Conservation (phyloP, 92 coral and sea anemone species). For the Palythoa grandis region DNA sequence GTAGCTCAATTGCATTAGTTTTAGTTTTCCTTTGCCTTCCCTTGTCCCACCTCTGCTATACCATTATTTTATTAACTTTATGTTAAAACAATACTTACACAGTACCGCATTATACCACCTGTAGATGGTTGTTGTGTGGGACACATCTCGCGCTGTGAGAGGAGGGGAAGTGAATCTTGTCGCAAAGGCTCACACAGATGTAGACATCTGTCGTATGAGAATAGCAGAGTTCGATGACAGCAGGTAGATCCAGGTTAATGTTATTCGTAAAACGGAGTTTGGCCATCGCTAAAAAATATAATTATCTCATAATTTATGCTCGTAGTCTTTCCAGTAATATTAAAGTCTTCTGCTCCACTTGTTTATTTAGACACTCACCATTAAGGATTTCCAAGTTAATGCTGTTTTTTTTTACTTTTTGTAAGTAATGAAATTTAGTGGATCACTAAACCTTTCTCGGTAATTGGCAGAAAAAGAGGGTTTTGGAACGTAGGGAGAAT, state of each 20-base stretch:
- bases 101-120: neutral
- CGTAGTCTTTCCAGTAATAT: no score
- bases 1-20: no score
- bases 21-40: no score
- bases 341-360: neutral
- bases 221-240: constrained; percentile 98
- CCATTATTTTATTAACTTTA: neutral
- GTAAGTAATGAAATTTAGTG: neutral
- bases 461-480: neutral
- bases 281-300: neutral
- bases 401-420: neutral
- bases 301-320: neutral
- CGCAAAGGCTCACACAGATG: constrained; percentile 98
- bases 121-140: constrained; percentile 97
- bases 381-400: neutral
- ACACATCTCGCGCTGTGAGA: constrained; percentile 87
- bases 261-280: neutral
- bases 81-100: neutral
- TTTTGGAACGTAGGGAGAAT: no score
- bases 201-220: constrained; percentile 88
- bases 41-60: no score
- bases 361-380: neutral
- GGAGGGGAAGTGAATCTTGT: constrained; percentile 90
- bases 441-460: neutral
- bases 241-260: constrained; percentile 57